Percentiles rank a stretch among this genome's conserved stretches.
Evolutionary conservation across 1,140 invertebrate genomes (phyloP).

Genomic region (Spodoptera frugiperda): DNA sequence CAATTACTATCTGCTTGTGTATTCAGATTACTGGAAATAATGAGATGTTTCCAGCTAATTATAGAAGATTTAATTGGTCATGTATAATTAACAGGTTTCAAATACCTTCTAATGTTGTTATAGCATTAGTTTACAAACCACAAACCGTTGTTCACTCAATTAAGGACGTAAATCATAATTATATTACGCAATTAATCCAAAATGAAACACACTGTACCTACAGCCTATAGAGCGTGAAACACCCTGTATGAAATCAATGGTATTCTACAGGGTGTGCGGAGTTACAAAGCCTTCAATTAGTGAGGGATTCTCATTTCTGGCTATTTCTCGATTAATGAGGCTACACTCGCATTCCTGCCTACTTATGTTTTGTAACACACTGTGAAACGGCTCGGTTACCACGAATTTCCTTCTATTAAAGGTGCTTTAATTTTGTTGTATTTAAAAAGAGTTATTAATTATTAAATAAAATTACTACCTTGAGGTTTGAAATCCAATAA

Average conservation of each 20-base stretch:
- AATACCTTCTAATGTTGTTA: neutral
- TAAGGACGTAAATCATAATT: slow-evolving; percentile 11
- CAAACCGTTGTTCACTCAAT: neutral
- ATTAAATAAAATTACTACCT: no score
- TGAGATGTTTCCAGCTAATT: no score
- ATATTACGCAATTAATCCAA: neutral
- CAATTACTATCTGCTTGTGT: no score
- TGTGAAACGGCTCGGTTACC: neutral
- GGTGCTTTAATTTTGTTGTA: no score
- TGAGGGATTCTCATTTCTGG: slow-evolving; percentile 41
- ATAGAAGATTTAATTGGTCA: no score
- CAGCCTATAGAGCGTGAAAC: neutral
- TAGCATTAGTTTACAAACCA: neutral
- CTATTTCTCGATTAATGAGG: slow-evolving; percentile 41
- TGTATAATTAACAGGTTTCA: no score
- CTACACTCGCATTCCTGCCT: neutral
- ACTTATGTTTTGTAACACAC: slow-evolving; percentile 18
- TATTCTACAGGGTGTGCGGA: slow-evolving; percentile 9
- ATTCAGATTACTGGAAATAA: no score
- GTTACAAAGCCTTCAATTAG: slow-evolving; percentile 44
- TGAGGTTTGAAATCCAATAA: neutral
- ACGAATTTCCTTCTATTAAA: no score
- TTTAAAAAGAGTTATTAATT: no score
- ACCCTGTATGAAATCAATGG: neutral
- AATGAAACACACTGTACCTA: neutral